Evolutionary conservation across 2,797 vertebrate genomes (phyloP), one percentile per base, ranked within the genome.

Genomic region (Myotis pilosus): DNA sequence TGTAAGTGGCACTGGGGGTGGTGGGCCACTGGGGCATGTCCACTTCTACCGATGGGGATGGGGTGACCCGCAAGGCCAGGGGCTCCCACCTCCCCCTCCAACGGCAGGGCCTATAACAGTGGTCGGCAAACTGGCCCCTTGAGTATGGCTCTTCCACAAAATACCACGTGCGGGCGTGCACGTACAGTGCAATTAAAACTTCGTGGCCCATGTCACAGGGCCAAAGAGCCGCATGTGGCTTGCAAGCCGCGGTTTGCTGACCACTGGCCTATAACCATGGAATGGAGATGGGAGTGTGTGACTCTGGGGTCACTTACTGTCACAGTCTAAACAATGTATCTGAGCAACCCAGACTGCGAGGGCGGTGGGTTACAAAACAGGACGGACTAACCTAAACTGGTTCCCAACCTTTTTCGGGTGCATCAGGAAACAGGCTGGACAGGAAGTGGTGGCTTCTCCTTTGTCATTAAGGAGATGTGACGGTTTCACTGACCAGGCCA

Each of bases 1-100:
- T 99, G 99, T 99, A 95, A 98, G 99, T 98, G 64, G 36, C 72
- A 0, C 3, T 25, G 7, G n/a, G 69, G 49, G 38, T 51, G 1
- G 20, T 0, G 23, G 36, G 47, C 33, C 20, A 11, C 57, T 4
- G 23, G 1, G 6, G 36, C 36, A 11, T 0, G 16, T 44, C 30
- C 30, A 6, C 41, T 2, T 33, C 87, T 60, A 33, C 3, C 3
- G 10, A 13, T 4, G 60, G 17, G 89, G 57, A 20, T 8, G 36
- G 53, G 30, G 15, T 28, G 80, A n/a, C 12, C 19, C 2, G 30
- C 49, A 72, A 66, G 36, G 38, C 69, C 19, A 0, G 22, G 33
- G 15, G 16, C 33, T 80, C 60, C 57, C 9, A 1, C 16, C 30
- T 33, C 28, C 10, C 28, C 0, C 12, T 44, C 17, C 41, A 25